These are phyloP conservation scores for Trididemnum nubilum DNA, from an alignment of 23 tunicate genomes.

Conservation along the genomic window DNA sequence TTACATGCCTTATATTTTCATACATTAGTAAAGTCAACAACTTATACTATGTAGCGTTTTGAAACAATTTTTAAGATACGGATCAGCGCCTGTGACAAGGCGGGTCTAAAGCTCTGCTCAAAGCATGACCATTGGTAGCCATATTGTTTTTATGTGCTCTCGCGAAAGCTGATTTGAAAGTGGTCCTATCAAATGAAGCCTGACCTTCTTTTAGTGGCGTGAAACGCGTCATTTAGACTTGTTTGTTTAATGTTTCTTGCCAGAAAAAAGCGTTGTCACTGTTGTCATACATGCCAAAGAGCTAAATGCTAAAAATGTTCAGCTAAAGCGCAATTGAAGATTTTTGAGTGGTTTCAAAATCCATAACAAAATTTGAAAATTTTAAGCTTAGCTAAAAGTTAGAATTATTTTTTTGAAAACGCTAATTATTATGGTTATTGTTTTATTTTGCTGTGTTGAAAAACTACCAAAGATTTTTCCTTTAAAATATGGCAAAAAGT, in stretches of 20 bases:
- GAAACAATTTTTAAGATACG: neutral
- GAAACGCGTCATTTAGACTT: neutral
- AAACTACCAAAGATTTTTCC: no score
- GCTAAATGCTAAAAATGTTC: no score
- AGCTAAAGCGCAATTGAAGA: no score
- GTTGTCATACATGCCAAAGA: no score
- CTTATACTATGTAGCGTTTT: neutral
- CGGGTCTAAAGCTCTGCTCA: neutral
- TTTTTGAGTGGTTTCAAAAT: no score
- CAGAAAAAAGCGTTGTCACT: neutral
- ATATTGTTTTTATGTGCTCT: neutral
- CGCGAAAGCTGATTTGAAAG: neutral
- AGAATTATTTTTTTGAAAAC: no score
- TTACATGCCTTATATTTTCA: no score
- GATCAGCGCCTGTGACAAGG: neutral
- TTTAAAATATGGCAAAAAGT: no score
- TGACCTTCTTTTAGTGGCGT: neutral
- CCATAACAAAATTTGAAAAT: no score
- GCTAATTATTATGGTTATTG: no score
- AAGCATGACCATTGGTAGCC: neutral
- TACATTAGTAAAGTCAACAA: neutral
- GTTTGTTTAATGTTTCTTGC: neutral
- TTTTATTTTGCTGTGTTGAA: no score
- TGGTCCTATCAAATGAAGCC: neutral
- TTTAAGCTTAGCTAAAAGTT: no score